These are phyloP conservation scores for Apodemia hepburni DNA, from an alignment of 2,888 invertebrate species.

Conservation along the genomic window DNA sequence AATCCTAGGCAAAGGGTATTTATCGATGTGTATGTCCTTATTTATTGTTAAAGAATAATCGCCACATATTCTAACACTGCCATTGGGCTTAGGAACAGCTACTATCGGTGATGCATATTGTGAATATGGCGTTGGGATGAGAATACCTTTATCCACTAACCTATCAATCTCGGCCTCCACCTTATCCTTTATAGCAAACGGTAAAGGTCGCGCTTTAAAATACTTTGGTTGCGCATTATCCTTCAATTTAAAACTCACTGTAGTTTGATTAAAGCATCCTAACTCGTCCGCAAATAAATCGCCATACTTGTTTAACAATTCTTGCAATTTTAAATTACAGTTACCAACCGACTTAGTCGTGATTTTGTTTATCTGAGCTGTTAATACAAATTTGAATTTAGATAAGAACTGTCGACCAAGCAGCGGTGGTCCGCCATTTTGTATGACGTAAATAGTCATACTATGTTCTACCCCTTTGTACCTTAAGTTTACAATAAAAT, in stretches of 20 bases:
- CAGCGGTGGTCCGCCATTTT: slow-evolving; percentile 31
- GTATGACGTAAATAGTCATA: slow-evolving; percentile 30
- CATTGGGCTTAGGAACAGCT: slow-evolving; percentile 25
- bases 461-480: slow-evolving; percentile 21
- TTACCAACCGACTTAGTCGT: too few relatives aligned
- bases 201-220: too few relatives aligned
- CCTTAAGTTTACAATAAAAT: slow-evolving; percentile 19
- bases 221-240: too few relatives aligned
- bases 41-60: slow-evolving; percentile 29
- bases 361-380: too few relatives aligned
- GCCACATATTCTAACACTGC: slow-evolving; percentile 23
- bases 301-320: too few relatives aligned
- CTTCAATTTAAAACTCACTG: too few relatives aligned
- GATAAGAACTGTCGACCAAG: slow-evolving; percentile 30
- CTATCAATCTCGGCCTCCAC: too few relatives aligned
- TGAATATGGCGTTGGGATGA: slow-evolving; percentile 21
- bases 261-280: too few relatives aligned
- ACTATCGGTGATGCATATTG: slow-evolving; percentile 28
- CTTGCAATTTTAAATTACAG: too few relatives aligned
- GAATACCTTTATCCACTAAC: too few relatives aligned
- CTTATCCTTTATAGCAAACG: too few relatives aligned
- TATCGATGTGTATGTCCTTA: slow-evolving; percentile 27
- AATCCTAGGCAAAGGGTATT: slow-evolving; percentile 28
- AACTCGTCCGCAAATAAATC: too few relatives aligned
- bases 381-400: slow-evolving; percentile 24